Base-by-base conservation (phyloP, 1,140 invertebrate species). In the Popillia japonica region DNA sequence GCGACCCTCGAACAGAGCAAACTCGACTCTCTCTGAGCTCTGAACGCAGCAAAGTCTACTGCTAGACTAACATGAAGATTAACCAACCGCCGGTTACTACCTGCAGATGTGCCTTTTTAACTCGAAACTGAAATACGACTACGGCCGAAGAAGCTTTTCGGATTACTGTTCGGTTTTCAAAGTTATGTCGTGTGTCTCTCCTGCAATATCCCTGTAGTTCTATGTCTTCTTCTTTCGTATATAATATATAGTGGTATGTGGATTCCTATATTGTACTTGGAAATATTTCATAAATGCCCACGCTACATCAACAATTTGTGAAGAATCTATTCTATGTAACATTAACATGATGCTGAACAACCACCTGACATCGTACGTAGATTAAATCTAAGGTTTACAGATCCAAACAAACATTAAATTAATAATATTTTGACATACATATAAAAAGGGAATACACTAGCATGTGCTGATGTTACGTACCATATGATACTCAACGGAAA, bases 31-130 rank as follows among this genome's bases (percentile, higher is more conserved):
- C 7, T 27, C 6, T 7, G 9, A 27, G 14, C 11, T 55, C 61
- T 34, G 61, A 10, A 68, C 61, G 61, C 61, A 68, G 61, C 61
- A 17, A 68, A 68, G 61, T 68, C 61, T 68, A 68, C 61, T 68
- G 61, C 61, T 68, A 68, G 61, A 68, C 61, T 68, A 68, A 68
- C 61, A 68, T 20, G 61, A 68, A 68, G 61, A 68, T 68, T 68
- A 68, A 68, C 61, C 61, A 68, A 68, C 61, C 61, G 61, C 27
- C 61, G 9, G 61, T 20, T 68, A 23, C 61, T 68, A 68, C 61
- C 61, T 68, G 61, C 61, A 68, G 61, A 68, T 68, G 61, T 68
- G 61, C 61, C 61, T 68, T 68, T 68, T 68, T 68, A 68, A 68
- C 61, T 68, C 61, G 61, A 17, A 68, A 68, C 61, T 68, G 61